Base-by-base conservation (phyloP, 2,888 invertebrate species). In the Alloscopus bannaensis region DNA sequence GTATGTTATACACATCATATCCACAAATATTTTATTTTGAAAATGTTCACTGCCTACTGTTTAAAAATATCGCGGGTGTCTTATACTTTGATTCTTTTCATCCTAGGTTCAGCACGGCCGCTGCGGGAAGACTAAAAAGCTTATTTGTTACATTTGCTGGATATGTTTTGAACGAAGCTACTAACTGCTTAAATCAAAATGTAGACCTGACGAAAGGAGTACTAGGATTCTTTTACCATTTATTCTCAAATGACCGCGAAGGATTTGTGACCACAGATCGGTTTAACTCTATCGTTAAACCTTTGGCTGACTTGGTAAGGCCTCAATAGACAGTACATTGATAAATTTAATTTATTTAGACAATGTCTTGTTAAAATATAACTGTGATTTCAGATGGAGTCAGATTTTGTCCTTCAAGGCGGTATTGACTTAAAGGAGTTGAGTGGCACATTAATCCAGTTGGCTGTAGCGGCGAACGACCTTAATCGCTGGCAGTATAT, bases 71-170 rank as follows among this genome's bases (percentile, higher is more conserved):
- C 6, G 6, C 8, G 22, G 16, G 0, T 62, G 20, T 22, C 13
- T 6, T 18, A 26, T 62, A 36, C 45, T 62, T 1, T 50, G 50
- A 68, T 22, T 65, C 3, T 11, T 20, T 50, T 60, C 31, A 28
- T 20, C 65, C 20, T 57, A 31, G 93, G 86, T 87, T 96, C 36
- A 94, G 94, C 76, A 91, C 91, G 81, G 92, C 92, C 52, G 92
- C 97, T 64, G 95, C 96, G 0, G 93, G 94, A 69, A 92, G 92
- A 80, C 89, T 98, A 3, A 95, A 96, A 88, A 94, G 95, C 3
- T 89, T 98, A 0, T 98, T 97, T 88, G 93, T 95, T 0, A 89
- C 96, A n/a, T 98, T 97, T 88, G 95, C 96, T 59, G 93, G 93
- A 0, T 94, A 95, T 86, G 93, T 96, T 86, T 89, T 97, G 18